Conservation (phyloP, 2,797 vertebrate species). For the Onychomys arenicola region DNA sequence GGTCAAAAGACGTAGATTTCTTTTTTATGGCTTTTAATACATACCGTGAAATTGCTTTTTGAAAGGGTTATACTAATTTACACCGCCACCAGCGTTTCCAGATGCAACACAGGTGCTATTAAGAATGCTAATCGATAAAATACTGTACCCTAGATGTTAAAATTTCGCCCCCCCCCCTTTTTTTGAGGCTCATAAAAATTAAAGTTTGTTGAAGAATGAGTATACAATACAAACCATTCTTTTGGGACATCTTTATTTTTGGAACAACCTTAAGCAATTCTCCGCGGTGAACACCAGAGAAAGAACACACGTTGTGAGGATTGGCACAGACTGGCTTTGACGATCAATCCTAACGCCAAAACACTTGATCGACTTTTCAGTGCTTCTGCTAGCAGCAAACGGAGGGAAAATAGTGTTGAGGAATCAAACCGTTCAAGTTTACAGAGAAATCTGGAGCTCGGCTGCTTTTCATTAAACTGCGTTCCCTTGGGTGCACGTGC, state of each 20-base stretch:
- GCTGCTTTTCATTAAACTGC: constrained; percentile 35
- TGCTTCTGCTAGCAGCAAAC: constrained; percentile 41
- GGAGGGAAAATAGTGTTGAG: background rate
- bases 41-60: constrained; percentile 79
- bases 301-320: constrained; percentile 59
- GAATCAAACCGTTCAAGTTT: background rate
- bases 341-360: constrained; percentile 55
- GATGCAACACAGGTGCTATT: constrained; percentile 66
- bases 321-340: constrained; percentile 55
- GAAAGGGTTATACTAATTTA: constrained; percentile 75
- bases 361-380: constrained; percentile 29
- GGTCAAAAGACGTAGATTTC: constrained; percentile 76
- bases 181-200: constrained; percentile 73
- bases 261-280: constrained; percentile 55
- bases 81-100: constrained; percentile 67
- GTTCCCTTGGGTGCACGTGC: background rate
- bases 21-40: constrained; percentile 79
- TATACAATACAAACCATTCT: constrained; percentile 47
- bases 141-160: constrained; percentile 65
- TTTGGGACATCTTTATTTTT: constrained; percentile 72
- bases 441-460: constrained; percentile 2
- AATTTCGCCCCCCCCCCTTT: too few relatives aligned
- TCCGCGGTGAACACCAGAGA: constrained; percentile 62
- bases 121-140: constrained; percentile 73
- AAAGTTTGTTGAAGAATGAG: constrained; percentile 66